Evolutionary conservation across 23 tunicate genomes (phyloP).

Genomic region (Pegea sp.): DNA sequence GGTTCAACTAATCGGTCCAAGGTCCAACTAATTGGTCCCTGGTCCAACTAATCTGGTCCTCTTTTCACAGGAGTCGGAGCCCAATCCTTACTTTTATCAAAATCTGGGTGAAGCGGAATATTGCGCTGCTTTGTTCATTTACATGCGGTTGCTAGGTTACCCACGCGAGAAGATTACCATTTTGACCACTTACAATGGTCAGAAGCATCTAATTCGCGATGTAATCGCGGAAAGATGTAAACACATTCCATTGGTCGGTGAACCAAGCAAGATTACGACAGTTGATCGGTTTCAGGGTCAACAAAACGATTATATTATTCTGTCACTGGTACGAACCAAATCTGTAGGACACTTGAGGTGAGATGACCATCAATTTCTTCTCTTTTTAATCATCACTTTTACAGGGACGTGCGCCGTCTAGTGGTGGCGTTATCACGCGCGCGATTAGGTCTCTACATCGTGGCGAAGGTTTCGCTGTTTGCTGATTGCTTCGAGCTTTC

Average conservation of each 20-base stretch:
- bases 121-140: constrained; percentile 84
- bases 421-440: constrained; percentile 99
- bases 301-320: constrained; percentile 94
- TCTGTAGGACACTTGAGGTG: constrained; percentile 89
- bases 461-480: constrained; percentile 76
- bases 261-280: constrained; percentile 93
- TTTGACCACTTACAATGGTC: constrained; percentile 97
- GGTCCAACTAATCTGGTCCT: not conserved
- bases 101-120: constrained; percentile 97
- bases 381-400: constrained; percentile 1
- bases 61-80: constrained; percentile 61
- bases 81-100: constrained; percentile 97
- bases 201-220: constrained; percentile 93
- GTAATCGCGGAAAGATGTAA: constrained; percentile 77
- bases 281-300: constrained; percentile 99
- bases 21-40: not conserved
- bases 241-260: constrained; percentile 74
- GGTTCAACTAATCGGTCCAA: not conserved
- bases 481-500: constrained; percentile 86
- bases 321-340: constrained; percentile 86
- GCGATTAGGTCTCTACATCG: constrained; percentile 77
- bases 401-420: constrained; percentile 85
- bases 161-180: constrained; percentile 81
- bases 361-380: not conserved
- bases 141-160: constrained; percentile 92